Evolutionary conservation across 2,797 vertebrate species (phyloP).

Genomic region (Danionella dracula): DNA sequence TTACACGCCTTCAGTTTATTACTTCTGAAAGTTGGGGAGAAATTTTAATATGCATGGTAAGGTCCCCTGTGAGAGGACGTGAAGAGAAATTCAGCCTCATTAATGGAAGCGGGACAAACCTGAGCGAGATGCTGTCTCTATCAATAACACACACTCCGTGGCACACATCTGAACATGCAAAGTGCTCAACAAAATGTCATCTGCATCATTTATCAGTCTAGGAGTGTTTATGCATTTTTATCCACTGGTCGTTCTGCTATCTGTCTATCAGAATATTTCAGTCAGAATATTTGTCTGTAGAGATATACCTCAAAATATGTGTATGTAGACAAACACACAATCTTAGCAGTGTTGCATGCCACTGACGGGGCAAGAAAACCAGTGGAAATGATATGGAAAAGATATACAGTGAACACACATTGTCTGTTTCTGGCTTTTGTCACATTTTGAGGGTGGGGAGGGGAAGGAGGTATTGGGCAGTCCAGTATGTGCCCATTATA

Average conservation of each 20-base stretch:
- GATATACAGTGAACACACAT: conserved; percentile 39
- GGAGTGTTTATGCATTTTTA: neutral
- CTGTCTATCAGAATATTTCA: neutral
- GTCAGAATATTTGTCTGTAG: neutral
- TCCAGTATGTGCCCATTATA: conserved; percentile 33
- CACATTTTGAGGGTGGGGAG: conserved; percentile 40
- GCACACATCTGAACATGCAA: neutral
- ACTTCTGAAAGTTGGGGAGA: conserved; percentile 65
- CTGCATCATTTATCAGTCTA: neutral
- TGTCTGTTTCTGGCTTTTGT: conserved; percentile 6
- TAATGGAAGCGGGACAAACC: conserved; percentile 65
- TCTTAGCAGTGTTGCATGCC: neutral
- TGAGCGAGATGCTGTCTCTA: conserved; percentile 54
- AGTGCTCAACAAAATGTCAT: conserved; percentile 10
- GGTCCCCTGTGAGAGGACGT: conserved; percentile 69
- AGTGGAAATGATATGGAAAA: conserved; percentile 57
- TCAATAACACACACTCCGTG: conserved; percentile 25
- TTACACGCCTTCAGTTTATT: conserved; percentile 48
- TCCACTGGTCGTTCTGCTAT: neutral
- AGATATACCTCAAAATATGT: neutral
- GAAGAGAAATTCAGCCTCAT: conserved; percentile 75
- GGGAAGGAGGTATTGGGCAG: neutral
- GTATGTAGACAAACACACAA: neutral
- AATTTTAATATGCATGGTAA: conserved; percentile 67
- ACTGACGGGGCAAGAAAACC: conserved; percentile 57